Percentiles rank a stretch among this genome's conserved stretches.
Evolutionary conservation across 2,888 invertebrate genomes (phyloP).

Genomic region (Caenorhabditis imperialis): DNA sequence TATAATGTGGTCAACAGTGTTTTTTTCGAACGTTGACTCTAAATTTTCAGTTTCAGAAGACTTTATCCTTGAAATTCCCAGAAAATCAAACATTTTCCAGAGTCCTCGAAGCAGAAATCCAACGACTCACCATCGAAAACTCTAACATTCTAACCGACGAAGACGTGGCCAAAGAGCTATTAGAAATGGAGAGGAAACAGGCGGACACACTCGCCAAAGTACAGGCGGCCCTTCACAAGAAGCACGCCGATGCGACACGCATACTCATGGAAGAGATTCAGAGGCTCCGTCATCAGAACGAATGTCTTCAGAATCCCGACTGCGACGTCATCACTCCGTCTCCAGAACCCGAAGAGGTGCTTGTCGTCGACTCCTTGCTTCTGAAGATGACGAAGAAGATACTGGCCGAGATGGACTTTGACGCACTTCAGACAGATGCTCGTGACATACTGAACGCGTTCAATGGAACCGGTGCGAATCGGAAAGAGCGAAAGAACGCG

Average conservation of each 20-base stretch:
- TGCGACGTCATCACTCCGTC: constrained; percentile 3
- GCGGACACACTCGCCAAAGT: too few relatives aligned
- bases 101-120: constrained; percentile 4
- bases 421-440: background rate
- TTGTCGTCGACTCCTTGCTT: background rate
- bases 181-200: background rate
- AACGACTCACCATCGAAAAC: constrained; percentile 12
- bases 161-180: constrained; percentile 1
- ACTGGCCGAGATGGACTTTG: background rate
- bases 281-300: background rate
- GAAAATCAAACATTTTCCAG: constrained; percentile 4
- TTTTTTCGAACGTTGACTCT: too few relatives aligned
- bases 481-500: constrained; percentile 21
- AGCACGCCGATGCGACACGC: constrained; percentile 4
- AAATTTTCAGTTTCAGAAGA: too few relatives aligned
- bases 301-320: background rate
- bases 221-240: too few relatives aligned
- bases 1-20: too few relatives aligned
- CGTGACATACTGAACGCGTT: constrained; percentile 6
- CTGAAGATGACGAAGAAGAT: constrained; percentile 5
- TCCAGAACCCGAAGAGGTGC: background rate
- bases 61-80: background rate
- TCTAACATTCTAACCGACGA: background rate
- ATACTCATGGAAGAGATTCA: constrained; percentile 4
- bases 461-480: constrained; percentile 6